phyloP scores from a whole-genome alignment of 2,888 invertebrate species.

The Cheilosia impressa region DNA sequence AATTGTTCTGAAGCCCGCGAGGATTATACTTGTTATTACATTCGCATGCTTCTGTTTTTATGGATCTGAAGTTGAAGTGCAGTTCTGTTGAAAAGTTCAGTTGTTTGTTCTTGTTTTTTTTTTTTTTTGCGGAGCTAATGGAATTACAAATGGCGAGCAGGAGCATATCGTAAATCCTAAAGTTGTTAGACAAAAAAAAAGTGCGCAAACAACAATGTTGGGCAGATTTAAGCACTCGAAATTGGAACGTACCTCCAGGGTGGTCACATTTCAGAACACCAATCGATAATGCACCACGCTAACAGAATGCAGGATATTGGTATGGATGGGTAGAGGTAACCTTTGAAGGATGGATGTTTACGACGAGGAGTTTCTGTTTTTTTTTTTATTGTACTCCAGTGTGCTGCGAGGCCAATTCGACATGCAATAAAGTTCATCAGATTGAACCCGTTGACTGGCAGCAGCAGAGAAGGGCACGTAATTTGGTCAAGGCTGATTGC shows the following conservation, averaged over 20 bases:
- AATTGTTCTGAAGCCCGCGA: conserved; percentile 30
- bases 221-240: conserved; percentile 12
- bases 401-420: conserved; percentile 63
- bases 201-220: not conserved
- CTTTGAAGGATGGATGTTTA: conserved; percentile 38
- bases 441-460: conserved; percentile 59
- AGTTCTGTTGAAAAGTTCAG: conserved; percentile 28
- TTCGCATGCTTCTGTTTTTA: conserved; percentile 1
- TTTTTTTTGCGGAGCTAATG: conserved; percentile 42
- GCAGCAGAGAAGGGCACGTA: conserved; percentile 48
- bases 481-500: conserved; percentile 70
- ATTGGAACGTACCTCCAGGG: not conserved
- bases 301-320: conserved; percentile 27
- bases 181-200: conserved; percentile 10
- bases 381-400: conserved; percentile 12
- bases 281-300: conserved; percentile 44
- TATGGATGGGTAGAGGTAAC: not conserved
- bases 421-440: conserved; percentile 71
- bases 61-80: conserved; percentile 48
- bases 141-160: conserved; percentile 49
- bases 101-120: conserved; percentile 8
- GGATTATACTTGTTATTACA: conserved; percentile 49
- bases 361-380: conserved; percentile 23
- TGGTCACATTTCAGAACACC: conserved; percentile 22
- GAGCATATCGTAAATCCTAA: conserved; percentile 36